These are phyloP conservation scores for Syritta pipiens DNA, from an alignment of 2,888 invertebrate species.

Conservation along the genomic window DNA sequence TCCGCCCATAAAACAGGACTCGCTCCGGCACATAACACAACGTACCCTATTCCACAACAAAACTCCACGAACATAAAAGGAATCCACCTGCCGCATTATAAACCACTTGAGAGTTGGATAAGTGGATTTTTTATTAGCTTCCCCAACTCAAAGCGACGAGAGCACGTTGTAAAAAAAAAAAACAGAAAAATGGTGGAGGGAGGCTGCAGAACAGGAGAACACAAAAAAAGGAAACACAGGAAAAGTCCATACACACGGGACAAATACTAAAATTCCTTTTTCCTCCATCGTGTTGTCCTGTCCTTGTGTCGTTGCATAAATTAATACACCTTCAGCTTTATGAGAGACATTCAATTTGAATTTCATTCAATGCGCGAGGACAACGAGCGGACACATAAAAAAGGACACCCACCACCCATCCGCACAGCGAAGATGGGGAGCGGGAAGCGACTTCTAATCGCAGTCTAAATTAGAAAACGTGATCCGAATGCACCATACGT, in stretches of 20 bases:
- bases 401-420: too few species aligned
- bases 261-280: not conserved
- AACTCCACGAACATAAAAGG: not conserved
- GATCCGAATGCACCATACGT: conserved; percentile 41
- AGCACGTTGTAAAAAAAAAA: not conserved
- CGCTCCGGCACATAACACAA: not conserved
- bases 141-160: not conserved
- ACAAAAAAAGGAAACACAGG: not conserved
- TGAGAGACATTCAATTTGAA: conserved; percentile 8
- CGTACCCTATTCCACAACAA: not conserved
- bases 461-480: conserved; percentile 48
- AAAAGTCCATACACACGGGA: conserved; percentile 2
- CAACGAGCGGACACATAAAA: too few species aligned
- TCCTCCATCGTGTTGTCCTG: not conserved
- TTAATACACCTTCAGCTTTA: conserved; percentile 21
- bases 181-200: conserved; percentile 10
- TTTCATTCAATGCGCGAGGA: not conserved
- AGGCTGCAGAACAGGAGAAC: not conserved
- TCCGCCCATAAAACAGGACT: too few species aligned
- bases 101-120: conserved; percentile 31
- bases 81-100: conserved; percentile 28
- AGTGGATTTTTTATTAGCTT: conserved; percentile 36
- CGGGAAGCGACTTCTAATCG: conserved; percentile 19
- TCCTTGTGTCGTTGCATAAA: conserved; percentile 20
- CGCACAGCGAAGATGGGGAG: too few species aligned